phyloP scores from a whole-genome alignment of 2,888 invertebrate species.

The Brassicogethes aeneus region DNA sequence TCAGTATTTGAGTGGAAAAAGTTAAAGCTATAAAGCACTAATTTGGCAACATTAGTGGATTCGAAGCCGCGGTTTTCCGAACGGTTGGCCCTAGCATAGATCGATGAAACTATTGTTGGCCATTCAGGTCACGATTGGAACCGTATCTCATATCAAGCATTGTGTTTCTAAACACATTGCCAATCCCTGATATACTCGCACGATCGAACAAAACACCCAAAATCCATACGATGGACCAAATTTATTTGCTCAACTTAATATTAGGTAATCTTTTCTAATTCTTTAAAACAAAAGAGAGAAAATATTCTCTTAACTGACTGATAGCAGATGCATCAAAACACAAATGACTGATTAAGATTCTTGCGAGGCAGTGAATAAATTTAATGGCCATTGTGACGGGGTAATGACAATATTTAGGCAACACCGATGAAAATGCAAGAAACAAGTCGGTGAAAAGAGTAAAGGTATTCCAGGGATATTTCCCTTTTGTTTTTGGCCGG shows the following conservation, averaged over 20 bases:
- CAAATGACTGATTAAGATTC: too few species aligned
- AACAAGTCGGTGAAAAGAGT: neutral
- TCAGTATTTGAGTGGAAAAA: too few species aligned
- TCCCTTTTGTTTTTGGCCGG: neutral
- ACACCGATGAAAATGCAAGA: conserved; percentile 19
- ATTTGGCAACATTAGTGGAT: conserved; percentile 34
- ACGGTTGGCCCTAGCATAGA: conserved; percentile 27
- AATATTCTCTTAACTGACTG: too few species aligned
- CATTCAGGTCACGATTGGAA: conserved; percentile 37
- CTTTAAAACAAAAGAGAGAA: too few species aligned
- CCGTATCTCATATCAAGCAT: conserved; percentile 36
- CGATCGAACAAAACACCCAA: conserved; percentile 27
- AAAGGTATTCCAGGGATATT: neutral
- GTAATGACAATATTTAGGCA: conserved; percentile 24
- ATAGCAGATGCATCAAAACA: too few species aligned
- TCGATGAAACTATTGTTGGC: conserved; percentile 31
- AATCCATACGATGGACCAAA: too few species aligned
- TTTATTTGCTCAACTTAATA: too few species aligned
- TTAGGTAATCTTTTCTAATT: too few species aligned
- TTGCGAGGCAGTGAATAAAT: neutral
- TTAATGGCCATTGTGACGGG: conserved; percentile 5
- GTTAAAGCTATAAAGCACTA: conserved; percentile 28
- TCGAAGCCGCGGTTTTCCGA: conserved; percentile 35
- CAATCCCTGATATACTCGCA: conserved; percentile 34
- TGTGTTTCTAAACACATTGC: conserved; percentile 36